Conservation (phyloP, 2,113 vertebrate genomes). For the Ranitomeya variabilis region DNA sequence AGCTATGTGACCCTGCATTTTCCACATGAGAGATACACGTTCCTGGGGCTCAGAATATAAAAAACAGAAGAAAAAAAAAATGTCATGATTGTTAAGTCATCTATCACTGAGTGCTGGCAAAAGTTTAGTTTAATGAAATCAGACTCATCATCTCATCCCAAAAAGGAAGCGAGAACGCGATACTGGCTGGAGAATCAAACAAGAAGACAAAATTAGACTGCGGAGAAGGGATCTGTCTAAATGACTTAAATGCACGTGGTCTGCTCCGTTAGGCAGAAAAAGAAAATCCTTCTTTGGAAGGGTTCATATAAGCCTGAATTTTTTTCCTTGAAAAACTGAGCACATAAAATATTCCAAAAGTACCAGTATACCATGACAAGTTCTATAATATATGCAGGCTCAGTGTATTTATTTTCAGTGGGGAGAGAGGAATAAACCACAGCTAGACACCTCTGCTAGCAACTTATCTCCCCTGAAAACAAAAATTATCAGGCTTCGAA, state of each 20-base stretch:
- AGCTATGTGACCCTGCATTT: conserved; percentile 19
- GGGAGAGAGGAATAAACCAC: too few relatives aligned
- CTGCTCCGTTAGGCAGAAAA: background rate
- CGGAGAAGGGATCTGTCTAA: background rate
- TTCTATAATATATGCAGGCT: too few relatives aligned
- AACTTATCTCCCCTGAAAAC: too few relatives aligned
- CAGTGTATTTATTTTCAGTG: too few relatives aligned
- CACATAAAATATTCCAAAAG: too few relatives aligned
- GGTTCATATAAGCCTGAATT: background rate
- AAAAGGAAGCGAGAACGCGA: conserved; percentile 12
- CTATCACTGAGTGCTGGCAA: background rate
- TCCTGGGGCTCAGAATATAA: background rate
- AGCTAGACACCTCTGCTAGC: too few relatives aligned
- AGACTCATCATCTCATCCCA: conserved; percentile 26
- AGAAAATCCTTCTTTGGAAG: conserved; percentile 9
- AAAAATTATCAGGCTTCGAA: too few relatives aligned
- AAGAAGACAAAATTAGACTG: conserved; percentile 14
- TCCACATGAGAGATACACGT: conserved; percentile 11
- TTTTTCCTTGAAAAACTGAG: too few relatives aligned
- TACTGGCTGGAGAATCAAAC: background rate
- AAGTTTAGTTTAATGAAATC: conserved; percentile 17
- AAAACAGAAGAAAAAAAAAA: conserved; percentile 8
- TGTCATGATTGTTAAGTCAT: background rate
- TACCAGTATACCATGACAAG: too few relatives aligned
- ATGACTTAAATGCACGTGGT: background rate